Evolutionary conservation across 1,140 invertebrate genomes (phyloP).

Genomic region (Maconellicoccus hirsutus): DNA sequence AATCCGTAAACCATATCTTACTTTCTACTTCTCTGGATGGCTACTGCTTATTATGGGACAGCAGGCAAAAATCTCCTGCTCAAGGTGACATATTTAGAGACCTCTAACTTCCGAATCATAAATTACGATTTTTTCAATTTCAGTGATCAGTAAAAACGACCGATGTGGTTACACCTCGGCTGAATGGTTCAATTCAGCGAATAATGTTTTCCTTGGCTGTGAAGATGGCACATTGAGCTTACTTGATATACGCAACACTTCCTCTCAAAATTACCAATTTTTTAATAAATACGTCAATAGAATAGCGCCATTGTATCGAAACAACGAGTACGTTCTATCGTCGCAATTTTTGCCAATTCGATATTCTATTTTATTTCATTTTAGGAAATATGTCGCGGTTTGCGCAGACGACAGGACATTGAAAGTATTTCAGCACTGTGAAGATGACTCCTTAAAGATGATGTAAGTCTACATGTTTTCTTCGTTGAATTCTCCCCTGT

Average conservation of each 20-base stretch:
- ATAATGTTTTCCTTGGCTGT: conserved; percentile 5
- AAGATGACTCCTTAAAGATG: neutral
- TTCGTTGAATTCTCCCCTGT: neutral
- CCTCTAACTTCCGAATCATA: too few relatives aligned
- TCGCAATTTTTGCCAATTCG: neutral
- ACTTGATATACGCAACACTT: neutral
- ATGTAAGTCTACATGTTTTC: neutral
- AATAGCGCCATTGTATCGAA: neutral
- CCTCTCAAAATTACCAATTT: neutral
- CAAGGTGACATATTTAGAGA: neutral
- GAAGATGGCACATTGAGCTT: neutral
- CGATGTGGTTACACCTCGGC: neutral
- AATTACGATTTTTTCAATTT: neutral
- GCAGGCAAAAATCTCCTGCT: neutral
- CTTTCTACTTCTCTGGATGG: neutral
- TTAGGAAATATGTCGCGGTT: neutral
- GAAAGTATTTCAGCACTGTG: neutral
- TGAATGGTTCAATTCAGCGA: neutral
- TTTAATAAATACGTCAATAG: neutral
- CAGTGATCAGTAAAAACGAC: neutral
- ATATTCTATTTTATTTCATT: neutral
- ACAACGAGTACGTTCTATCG: neutral
- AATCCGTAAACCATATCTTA: neutral
- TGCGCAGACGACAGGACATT: neutral
- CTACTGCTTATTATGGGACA: neutral